Conservation (phyloP, 1,140 invertebrate genomes). For the Diuraphis noxia region DNA sequence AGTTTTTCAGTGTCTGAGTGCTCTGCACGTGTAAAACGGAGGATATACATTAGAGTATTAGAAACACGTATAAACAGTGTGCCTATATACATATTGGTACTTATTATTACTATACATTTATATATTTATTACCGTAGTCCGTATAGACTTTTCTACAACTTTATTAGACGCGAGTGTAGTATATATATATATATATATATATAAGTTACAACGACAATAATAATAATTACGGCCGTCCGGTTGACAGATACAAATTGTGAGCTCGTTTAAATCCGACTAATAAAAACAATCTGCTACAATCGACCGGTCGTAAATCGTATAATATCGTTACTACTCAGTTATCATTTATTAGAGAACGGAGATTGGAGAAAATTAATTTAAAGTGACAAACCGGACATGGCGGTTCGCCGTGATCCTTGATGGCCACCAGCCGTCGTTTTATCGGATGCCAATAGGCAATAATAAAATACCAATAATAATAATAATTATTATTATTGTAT, state of each 20-base stretch:
- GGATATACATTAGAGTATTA: background rate
- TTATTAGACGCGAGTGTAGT: background rate
- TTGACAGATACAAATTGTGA: slow-evolving; percentile 19
- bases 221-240: background rate
- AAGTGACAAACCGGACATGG: background rate
- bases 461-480: background rate
- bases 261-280: background rate
- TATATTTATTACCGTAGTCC: background rate
- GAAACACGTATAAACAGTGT: background rate
- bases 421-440: background rate
- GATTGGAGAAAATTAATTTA: slow-evolving; percentile 10
- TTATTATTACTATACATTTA: background rate
- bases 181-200: too few species aligned
- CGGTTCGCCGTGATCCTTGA: background rate
- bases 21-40: background rate
- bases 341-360: background rate
- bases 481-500: background rate
- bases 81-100: background rate
- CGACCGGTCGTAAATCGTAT: background rate
- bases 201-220: background rate
- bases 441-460: background rate
- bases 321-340: background rate
- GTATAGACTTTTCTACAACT: background rate
- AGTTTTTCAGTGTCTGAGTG: background rate
- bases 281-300: background rate